Conservation (phyloP, 2,797 vertebrate genomes). For the Sarcoramphus papa region DNA sequence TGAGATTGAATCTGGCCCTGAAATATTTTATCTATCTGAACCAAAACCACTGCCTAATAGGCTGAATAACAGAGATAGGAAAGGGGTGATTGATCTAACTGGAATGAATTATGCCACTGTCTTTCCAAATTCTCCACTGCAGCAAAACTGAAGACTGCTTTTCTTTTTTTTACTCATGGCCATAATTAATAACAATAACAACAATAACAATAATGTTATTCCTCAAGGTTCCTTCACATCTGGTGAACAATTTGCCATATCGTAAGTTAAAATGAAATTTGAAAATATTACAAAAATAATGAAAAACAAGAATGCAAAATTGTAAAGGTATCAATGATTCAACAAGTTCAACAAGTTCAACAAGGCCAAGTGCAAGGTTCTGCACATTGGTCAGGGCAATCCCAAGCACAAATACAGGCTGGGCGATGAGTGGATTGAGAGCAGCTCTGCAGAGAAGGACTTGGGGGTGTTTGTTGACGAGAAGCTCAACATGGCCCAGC, state of each 20-base stretch:
- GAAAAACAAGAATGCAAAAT: not conserved
- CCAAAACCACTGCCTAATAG: conserved; percentile 21
- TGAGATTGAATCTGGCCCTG: conserved; percentile 6
- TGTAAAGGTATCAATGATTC: not conserved
- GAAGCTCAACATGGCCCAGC: too few species aligned
- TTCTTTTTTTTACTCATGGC: not conserved
- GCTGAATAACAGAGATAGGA: conserved; percentile 38
- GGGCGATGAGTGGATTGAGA: too few species aligned
- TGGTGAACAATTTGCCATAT: not conserved
- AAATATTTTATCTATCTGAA: conserved; percentile 27
- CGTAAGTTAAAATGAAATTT: conserved; percentile 5
- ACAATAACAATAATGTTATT: conserved; percentile 16
- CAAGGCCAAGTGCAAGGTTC: too few species aligned
- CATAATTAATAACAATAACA: conserved; percentile 48
- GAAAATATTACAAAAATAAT: not conserved
- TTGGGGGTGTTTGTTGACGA: too few species aligned
- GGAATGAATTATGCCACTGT: not conserved
- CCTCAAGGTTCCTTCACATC: not conserved
- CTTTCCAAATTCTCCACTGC: conserved; percentile 47
- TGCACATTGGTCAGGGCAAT: too few species aligned
- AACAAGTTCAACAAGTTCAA: too few species aligned
- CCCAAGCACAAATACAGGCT: too few species aligned
- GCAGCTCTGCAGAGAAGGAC: too few species aligned
- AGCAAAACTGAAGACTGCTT: conserved; percentile 32
- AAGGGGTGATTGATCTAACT: conserved; percentile 23